phyloP scores from a whole-genome alignment of 2,888 invertebrate species.

The Blastobasis lacticolella region DNA sequence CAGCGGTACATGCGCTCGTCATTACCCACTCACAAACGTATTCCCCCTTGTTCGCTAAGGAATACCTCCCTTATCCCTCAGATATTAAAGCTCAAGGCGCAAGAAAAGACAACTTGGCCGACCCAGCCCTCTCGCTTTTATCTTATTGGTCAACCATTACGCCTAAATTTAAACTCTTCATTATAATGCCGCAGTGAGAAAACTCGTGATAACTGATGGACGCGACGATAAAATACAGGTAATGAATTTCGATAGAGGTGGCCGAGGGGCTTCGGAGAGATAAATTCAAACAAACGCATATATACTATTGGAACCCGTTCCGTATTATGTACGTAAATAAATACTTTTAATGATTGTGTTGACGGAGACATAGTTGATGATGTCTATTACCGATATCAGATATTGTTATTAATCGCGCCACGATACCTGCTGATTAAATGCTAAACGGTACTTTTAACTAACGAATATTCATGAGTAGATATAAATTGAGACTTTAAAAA shows the following conservation, averaged over 20 bases:
- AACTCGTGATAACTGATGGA: constrained; percentile 59
- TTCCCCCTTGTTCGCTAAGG: constrained; percentile 9
- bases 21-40: constrained; percentile 51
- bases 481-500: not conserved
- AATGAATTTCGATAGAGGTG: constrained; percentile 64
- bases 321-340: too few relatives aligned
- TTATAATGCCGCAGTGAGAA: constrained; percentile 69
- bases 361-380: constrained; percentile 35
- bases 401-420: constrained; percentile 19
- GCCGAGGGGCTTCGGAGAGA: constrained; percentile 33
- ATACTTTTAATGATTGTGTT: constrained; percentile 28
- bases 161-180: constrained; percentile 74
- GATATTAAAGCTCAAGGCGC: constrained; percentile 17
- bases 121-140: constrained; percentile 65
- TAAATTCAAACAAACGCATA: constrained; percentile 27
- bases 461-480: not conserved
- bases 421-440: constrained; percentile 4
- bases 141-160: constrained; percentile 74
- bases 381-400: constrained; percentile 29
- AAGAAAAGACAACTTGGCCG: constrained; percentile 27
- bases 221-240: constrained; percentile 63
- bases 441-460: not conserved
- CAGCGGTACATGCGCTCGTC: constrained; percentile 68
- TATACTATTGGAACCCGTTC: too few relatives aligned
- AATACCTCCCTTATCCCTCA: constrained; percentile 28